phyloP scores from a whole-genome alignment of 2,113 vertebrate genomes.

The Lipophrys pholis region DNA sequence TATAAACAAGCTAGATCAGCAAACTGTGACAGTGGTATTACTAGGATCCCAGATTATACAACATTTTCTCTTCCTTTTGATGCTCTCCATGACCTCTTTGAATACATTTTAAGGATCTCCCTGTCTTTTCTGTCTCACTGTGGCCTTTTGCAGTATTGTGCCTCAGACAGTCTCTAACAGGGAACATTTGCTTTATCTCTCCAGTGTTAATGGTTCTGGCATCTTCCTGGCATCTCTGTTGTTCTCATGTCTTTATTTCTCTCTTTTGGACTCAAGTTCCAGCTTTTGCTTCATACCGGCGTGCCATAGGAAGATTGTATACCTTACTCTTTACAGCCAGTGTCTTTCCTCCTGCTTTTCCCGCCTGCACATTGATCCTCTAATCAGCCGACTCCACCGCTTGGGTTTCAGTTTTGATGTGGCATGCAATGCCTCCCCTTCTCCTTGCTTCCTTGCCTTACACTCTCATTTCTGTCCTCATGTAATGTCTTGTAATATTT shows the following conservation, averaged over 20 bases:
- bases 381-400: slow-evolving; percentile 47
- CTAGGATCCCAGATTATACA: background rate
- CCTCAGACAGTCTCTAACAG: background rate
- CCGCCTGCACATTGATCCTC: slow-evolving; percentile 42
- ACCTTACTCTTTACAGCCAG: slow-evolving; percentile 14
- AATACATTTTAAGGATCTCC: background rate
- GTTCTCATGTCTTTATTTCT: background rate
- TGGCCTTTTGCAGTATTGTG: background rate
- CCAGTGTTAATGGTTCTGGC: background rate
- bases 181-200: background rate
- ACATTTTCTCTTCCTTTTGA: background rate
- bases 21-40: background rate
- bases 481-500: slow-evolving; percentile 14
- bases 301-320: slow-evolving; percentile 16
- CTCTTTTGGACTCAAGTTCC: background rate
- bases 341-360: slow-evolving; percentile 17
- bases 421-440: slow-evolving; percentile 23
- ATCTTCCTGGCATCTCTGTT: background rate
- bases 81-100: background rate
- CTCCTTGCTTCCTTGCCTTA: slow-evolving; percentile 24
- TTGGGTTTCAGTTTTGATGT: slow-evolving; percentile 57
- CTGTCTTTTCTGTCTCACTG: slow-evolving; percentile 1
- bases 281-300: slow-evolving; percentile 6
- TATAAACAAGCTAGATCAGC: slow-evolving; percentile 12
- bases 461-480: slow-evolving; percentile 19